Percentiles rank a stretch among this genome's conserved stretches.
Evolutionary conservation across 2,888 invertebrate species (phyloP).

Genomic region (Drosophila pegasa): DNA sequence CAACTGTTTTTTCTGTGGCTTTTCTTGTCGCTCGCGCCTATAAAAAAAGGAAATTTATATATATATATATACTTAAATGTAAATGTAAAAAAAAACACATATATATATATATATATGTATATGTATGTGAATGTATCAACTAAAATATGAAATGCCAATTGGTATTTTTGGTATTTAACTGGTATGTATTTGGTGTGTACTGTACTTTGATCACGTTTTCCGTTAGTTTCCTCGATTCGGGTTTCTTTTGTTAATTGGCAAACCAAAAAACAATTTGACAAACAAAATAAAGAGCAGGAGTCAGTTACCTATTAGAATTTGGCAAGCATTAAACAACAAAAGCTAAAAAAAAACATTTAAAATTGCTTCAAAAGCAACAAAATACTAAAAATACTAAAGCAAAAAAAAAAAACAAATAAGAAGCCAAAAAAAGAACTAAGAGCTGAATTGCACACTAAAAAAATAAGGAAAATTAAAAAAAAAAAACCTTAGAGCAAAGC

Average conservation of each 20-base stretch:
- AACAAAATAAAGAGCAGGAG: constrained; percentile 84
- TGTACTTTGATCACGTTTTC: constrained; percentile 42
- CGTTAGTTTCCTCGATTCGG: constrained; percentile 51
- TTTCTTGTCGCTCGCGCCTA: constrained; percentile 74
- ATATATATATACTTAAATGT: constrained; percentile 22
- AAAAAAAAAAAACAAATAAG: constrained; percentile 5
- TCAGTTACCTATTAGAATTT: constrained; percentile 85
- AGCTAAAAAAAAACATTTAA: constrained; percentile 32
- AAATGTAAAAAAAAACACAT: constrained; percentile 22
- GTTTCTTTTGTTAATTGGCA: constrained; percentile 76
- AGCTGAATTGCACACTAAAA: constrained; percentile 48
- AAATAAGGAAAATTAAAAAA: constrained; percentile 16
- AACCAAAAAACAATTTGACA: constrained; percentile 76
- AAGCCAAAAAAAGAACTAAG: constrained; percentile 40
- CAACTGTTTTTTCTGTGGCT: constrained; percentile 57
- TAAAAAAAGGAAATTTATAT: constrained; percentile 36
- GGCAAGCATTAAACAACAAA: constrained; percentile 62
- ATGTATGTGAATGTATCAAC: constrained; percentile 29
- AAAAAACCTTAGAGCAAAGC: constrained; percentile 44
- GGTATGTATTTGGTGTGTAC: constrained; percentile 46
- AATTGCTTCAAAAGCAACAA: constrained; percentile 77
- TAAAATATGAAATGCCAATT: constrained; percentile 38
- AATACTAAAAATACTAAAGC: constrained; percentile 44
- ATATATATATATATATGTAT: constrained; percentile 13
- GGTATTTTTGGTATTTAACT: constrained; percentile 50